Evolutionary conservation across 1,140 invertebrate genomes (phyloP).

Genomic region (Scaptodrosophila lebanonensis): DNA sequence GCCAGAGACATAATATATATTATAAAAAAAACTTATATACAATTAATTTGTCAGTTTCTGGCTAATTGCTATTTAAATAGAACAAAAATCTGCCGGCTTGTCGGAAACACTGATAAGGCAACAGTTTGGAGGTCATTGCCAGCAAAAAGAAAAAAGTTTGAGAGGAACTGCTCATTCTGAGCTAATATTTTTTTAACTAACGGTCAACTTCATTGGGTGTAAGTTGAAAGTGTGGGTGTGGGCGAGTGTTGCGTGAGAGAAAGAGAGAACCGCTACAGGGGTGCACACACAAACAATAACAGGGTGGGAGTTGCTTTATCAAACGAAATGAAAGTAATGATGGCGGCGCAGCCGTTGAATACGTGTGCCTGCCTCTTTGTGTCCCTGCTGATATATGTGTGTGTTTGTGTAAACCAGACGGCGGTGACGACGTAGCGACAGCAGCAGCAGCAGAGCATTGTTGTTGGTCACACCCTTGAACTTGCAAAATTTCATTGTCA

Average conservation of each 20-base stretch:
- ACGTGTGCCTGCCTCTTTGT: no score
- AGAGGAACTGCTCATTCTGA: no score
- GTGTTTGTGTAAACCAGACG: background rate
- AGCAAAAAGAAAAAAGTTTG: no score
- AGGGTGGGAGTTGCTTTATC: constrained; percentile 58
- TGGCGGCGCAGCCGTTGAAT: constrained; percentile 41
- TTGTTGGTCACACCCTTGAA: constrained; percentile 75
- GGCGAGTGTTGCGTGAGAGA: constrained; percentile 28
- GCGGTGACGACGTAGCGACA: constrained; percentile 27
- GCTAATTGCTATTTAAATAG: constrained; percentile 41
- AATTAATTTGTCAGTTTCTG: constrained; percentile 33
- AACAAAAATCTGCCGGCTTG: constrained; percentile 6
- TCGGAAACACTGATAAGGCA: constrained; percentile 28
- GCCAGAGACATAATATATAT: no score
- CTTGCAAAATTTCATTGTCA: constrained; percentile 65
- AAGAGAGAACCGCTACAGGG: constrained; percentile 24
- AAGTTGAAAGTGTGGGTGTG: constrained; percentile 5
- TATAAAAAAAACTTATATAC: no score
- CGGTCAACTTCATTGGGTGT: no score
- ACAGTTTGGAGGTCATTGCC: no score
- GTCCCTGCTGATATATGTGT: constrained; percentile 24
- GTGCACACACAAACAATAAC: constrained; percentile 15
- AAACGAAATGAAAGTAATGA: constrained; percentile 53
- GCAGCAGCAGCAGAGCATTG: no score
- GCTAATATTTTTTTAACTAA: no score